Base-by-base conservation (phyloP, 2,113 vertebrate species). In the Eublepharis macularius region DNA sequence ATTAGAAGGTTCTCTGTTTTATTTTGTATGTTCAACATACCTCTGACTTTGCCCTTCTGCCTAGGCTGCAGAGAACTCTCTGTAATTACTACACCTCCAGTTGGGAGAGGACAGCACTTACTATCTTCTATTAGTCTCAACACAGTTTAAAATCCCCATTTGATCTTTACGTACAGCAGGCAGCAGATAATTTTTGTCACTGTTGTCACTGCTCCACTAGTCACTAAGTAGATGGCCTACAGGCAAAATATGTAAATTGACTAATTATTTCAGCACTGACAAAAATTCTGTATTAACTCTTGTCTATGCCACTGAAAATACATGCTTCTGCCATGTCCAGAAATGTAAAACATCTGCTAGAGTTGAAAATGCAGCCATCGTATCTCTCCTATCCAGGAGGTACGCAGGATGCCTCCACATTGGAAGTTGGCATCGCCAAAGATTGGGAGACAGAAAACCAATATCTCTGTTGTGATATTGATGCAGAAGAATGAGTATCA, bases 181-280 rank as follows among this genome's bases (percentile, higher is more conserved):
- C 26, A 89, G 78, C 0, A 4, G 79, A 69, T 82, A 90, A 86
- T 86, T 89, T 91, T 93, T 93, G 79, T 84, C 86, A 89, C 77
- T 89, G 90, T 75, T 65, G 89, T 86, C 70, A 91, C 70, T 75
- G 63, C 87, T 93, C 80, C 29, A 66, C 79, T 88, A 93, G 76
- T 87, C 90, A 93, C 89, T 92, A 91, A 89, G 66, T 86, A 88
- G 91, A 88, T 39, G 82, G 74, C 88, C 90, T 81, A 91, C 63
- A 92, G 92, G 88, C 57, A 79, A 93, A 93, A 91, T 94, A 95
- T 94, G 94, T 79, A 94, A 94, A 95, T 91, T 82, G 92, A 85
- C 88, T 94, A 89, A 93, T 94, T 93, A 95, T 94, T 91, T 85
- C 77, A 88, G 68, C 49, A 32, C 87, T 88, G 87, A 90, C 82